These are phyloP conservation scores for Ispidina picta DNA, from an alignment of 2,797 vertebrate genomes.

Conservation along the genomic window DNA sequence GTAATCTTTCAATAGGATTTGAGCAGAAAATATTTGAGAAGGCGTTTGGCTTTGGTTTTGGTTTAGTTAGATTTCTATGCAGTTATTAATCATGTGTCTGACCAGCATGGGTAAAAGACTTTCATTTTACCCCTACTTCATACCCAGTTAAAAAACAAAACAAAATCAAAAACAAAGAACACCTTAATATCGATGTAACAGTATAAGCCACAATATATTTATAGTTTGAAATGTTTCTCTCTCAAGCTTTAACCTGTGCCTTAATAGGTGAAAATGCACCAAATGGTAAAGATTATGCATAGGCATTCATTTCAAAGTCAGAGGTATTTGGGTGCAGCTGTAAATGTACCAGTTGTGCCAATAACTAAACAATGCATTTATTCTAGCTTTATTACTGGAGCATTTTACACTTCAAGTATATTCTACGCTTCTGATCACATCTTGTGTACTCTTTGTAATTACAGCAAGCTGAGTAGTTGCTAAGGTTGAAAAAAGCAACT, in stretches of 20 bases:
- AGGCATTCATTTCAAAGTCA: not conserved
- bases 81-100: not conserved
- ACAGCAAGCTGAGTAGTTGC: constrained; percentile 25
- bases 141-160: not conserved
- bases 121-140: not conserved
- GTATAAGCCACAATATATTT: not conserved
- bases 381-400: constrained; percentile 29
- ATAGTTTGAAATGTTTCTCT: constrained; percentile 16
- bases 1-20: not conserved
- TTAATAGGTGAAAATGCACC: constrained; percentile 16
- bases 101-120: not conserved
- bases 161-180: no score
- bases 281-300: not conserved
- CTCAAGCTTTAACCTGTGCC: not conserved
- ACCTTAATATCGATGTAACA: not conserved
- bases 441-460: constrained; percentile 29
- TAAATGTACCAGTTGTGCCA: constrained; percentile 5
- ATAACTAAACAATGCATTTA: constrained; percentile 34
- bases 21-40: not conserved
- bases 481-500: constrained; percentile 54
- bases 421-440: constrained; percentile 9
- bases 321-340: not conserved
- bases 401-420: constrained; percentile 39
- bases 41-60: not conserved
- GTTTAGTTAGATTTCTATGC: not conserved